Evolutionary conservation across 2,888 invertebrate species (phyloP), one percentile per base, ranked within the genome.

Genomic region (Aleiodes alternator): DNA sequence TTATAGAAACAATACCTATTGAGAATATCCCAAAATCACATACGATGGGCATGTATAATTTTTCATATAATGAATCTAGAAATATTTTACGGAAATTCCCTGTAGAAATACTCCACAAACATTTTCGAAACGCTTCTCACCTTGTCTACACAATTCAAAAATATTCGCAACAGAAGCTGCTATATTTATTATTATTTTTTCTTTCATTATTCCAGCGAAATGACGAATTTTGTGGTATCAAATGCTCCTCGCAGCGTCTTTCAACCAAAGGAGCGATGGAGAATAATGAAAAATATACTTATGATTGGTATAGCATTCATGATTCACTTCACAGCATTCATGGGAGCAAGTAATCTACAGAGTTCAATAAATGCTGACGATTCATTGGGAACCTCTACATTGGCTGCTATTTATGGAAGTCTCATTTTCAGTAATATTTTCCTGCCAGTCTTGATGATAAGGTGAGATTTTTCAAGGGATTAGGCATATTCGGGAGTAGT

Each of bases 311-410:
- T 96, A 77, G 96, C 96, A 0, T 98, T 98, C 90, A 95, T 97
- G 94, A 93, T 97, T 82, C 95, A 96, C 82, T 96, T 98, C 90
- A 98, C 97, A 0, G 97, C 97, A 5, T 98, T 97, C 89, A 96
- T 95, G 90, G 96, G 96, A 4, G 93, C 95, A 1, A 94, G 95
- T 69, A 96, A 96, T 89, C 91, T 96, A 55, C 96, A 96, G 90
- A 96, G 96, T 87, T 96, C 96, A 0, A 93, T 97, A 72, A 96
- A 97, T 89, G 93, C 94, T 16, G 95, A 95, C 84, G 94, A 93
- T 1, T 95, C 96, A 0, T 91, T 97, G 1, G 97, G 97, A 3
- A 94, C 96, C 1, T 95, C 95, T 81, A 96, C 96, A 0, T 90
- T 97, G 69, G 95, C 96, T 0, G 94, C 96, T 5, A 94, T 98